phyloP scores from a whole-genome alignment of 1,140 invertebrate species.

The Camponotus floridanus region DNA sequence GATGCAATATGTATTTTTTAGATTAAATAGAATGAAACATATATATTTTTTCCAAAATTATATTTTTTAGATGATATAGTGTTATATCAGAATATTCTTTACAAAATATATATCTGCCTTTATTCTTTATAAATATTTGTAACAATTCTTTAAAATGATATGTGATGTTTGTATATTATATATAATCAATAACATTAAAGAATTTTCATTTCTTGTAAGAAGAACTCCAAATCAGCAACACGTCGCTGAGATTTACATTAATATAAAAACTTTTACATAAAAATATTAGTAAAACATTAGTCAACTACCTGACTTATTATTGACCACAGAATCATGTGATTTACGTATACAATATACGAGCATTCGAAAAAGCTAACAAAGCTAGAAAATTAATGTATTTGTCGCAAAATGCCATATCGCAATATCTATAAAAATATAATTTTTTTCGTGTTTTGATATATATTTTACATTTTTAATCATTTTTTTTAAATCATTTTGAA shows the following conservation, averaged over 20 bases:
- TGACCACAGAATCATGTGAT: neutral
- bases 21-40: neutral
- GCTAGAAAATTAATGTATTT: no score
- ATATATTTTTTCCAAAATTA: slow-evolving; percentile 7
- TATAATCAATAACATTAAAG: neutral
- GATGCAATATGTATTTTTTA: neutral
- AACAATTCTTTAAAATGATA: slow-evolving; percentile 1
- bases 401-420: no score
- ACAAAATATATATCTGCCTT: slow-evolving; percentile 23
- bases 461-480: slow-evolving; percentile 12
- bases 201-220: neutral
- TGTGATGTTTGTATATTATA: slow-evolving; percentile 3
- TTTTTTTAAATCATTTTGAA: neutral
- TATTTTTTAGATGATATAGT: slow-evolving; percentile 38
- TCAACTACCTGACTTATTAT: neutral
- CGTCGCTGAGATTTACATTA: no score
- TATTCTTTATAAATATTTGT: neutral
- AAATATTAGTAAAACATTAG: slow-evolving; percentile 14
- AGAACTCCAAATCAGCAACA: no score
- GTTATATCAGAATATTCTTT: slow-evolving; percentile 11
- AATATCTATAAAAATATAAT: neutral
- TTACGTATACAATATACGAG: no score
- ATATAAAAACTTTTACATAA: neutral
- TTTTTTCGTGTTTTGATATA: neutral
- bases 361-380: no score